phyloP scores from a whole-genome alignment of 2,113 vertebrate genomes.

The Centropus bengalensis region DNA sequence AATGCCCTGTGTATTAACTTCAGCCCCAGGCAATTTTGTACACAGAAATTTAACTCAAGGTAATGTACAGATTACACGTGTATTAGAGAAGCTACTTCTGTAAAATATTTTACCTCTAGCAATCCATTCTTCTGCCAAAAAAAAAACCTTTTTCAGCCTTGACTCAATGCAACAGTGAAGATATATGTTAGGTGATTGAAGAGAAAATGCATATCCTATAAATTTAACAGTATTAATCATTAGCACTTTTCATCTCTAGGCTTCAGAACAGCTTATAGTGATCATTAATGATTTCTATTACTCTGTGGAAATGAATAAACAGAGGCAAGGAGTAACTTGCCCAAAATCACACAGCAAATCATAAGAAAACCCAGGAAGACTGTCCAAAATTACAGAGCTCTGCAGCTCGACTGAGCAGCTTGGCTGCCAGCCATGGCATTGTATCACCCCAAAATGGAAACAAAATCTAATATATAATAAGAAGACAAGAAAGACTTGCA shows the following conservation, averaged over 20 bases:
- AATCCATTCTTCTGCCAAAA: not conserved
- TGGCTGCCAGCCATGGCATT: not conserved
- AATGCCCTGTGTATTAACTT: not conserved
- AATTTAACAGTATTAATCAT: conserved; percentile 12
- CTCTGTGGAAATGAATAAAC: not conserved
- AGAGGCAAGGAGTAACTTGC: not conserved
- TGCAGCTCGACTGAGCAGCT: not conserved
- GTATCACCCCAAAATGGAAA: not conserved
- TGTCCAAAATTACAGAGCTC: not conserved
- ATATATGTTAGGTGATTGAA: not conserved
- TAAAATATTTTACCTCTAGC: not conserved
- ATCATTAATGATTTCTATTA: conserved; percentile 17
- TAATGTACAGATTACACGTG: not conserved
- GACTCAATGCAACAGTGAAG: not conserved
- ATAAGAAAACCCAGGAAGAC: not conserved
- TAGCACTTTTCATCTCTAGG: conserved; percentile 32
- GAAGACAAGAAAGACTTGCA: not conserved
- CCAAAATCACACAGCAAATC: not conserved
- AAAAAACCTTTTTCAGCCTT: not conserved
- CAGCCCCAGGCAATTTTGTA: not conserved
- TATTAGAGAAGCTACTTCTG: not conserved
- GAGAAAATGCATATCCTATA: not conserved
- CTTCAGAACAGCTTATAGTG: not conserved
- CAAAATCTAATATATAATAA: not conserved
- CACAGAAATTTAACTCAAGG: not conserved